Conservation (phyloP, 2,113 vertebrate species). For the Ageneiosus marmoratus region DNA sequence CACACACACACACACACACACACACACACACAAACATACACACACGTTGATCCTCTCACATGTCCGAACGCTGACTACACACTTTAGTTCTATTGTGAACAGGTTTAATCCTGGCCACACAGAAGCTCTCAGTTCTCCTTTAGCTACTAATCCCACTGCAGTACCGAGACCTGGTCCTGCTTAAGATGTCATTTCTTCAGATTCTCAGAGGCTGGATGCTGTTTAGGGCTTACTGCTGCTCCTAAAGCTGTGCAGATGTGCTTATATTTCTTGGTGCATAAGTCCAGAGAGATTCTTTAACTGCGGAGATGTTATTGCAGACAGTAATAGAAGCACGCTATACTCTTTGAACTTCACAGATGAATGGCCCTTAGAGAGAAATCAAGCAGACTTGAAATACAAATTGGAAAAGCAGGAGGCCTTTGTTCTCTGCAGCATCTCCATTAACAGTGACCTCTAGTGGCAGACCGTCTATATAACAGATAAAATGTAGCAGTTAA, state of each 20-base stretch:
- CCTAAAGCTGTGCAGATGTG: not conserved
- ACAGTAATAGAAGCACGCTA: constrained; percentile 20
- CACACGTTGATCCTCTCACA: constrained; percentile 49
- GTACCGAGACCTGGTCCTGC: constrained; percentile 32
- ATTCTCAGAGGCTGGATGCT: not conserved
- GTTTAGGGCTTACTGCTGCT: not conserved
- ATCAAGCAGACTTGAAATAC: constrained; percentile 39
- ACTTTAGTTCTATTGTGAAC: constrained; percentile 52
- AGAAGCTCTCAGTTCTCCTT: constrained; percentile 41
- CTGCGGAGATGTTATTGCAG: constrained; percentile 35
- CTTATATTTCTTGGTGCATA: constrained; percentile 9
- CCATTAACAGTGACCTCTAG: constrained; percentile 52
- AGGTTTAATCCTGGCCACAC: constrained; percentile 52
- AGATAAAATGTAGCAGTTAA: not conserved
- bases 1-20: constrained; percentile 50
- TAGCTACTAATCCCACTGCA: constrained; percentile 43
- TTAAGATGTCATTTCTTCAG: constrained; percentile 32
- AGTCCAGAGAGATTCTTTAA: constrained; percentile 32
- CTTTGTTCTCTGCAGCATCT: constrained; percentile 48
- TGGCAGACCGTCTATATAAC: constrained; percentile 23
- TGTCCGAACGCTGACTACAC: constrained; percentile 46
- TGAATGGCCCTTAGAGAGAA: constrained; percentile 39
- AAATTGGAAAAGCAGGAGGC: constrained; percentile 39
- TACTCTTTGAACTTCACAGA: constrained; percentile 34
- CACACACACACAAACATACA: constrained; percentile 29